Base-by-base conservation (phyloP, 2,113 vertebrate species). In the Saccopteryx leptura region DNA sequence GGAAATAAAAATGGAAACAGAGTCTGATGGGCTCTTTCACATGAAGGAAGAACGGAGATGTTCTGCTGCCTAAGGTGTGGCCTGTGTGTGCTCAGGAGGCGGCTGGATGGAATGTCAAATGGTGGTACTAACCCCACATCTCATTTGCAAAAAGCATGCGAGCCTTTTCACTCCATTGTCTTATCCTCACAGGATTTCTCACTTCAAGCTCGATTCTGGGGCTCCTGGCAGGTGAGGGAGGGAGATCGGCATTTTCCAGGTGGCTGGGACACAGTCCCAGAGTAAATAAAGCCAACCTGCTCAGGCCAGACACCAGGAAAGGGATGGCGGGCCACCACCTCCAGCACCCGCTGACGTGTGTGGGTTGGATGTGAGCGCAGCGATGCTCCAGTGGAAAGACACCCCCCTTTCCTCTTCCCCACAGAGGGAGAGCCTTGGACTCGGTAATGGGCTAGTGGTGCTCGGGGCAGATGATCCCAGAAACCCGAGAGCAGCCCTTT, bases 101-200 rank as follows among this genome's bases (percentile, higher is more conserved):
- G 19, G 24, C 9, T 19, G 0, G 11, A 52, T 1, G 1, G 9
- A 1, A 17, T 15, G 17, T 39, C 26, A 14, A n/a, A n/a, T 15
- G 0, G 54, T 0, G 1, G 46, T 7, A 7, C 1, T 9, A 2
- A 28, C 58, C 48, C 69, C 61, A 3, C 9, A 12, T 17, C 50
- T 9, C 11, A 4, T 3, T 23, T 60, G 11, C 14, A 15, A 39
- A 18, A 48, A 56, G 48, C n/a, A 21, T 7, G 33, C 2, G 4
- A 39, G 3, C 26, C 21, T 26, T 78, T 46, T 63, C 33, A 31
- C 10, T 48, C 7, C 4, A 7, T 17, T 56, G n/a, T 21, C 60
- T 80, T 6, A 23, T 11, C 39, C 80, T 90, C 33, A 1, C 0
- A 10, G 21, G 23, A 26, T 31, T 56, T 17, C 92, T 87, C 39